Evolutionary conservation across 2,113 vertebrate species (phyloP), one percentile per base, ranked within the genome.

Genomic region (Triplophysa siluroides): DNA sequence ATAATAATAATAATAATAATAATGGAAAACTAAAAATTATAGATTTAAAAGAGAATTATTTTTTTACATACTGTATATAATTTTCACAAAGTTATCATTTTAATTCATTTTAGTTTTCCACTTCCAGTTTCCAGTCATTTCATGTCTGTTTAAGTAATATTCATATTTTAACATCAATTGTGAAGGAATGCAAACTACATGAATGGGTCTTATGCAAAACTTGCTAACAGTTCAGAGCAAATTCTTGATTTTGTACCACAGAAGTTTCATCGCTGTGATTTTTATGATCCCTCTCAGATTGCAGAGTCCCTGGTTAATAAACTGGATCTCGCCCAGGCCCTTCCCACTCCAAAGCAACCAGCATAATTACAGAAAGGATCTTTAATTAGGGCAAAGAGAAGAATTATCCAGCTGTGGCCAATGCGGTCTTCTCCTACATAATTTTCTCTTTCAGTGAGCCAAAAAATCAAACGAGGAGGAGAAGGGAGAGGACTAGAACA

Each of bases 311-410:
- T 76, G 72, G 84, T 84, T 88, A 84, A 86, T 86, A 83, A 85
- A 86, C 85, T 81, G 76, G 80, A 82, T 88, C 79, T 81, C 73
- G 73, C 76, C 83, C 77, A 80, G 81, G 81, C 81, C 76, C 84
- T 67, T 83, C 52, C 69, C 78, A 85, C 81, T 83, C 79, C 61
- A 81, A 84, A 86, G 81, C 78, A 87, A 77, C 78, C 65, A 66
- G 74, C 78, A 78, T 85, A 87, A 88, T 88, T 88, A 87, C 85
- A 77, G 76, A 83, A 82, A 83, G 23, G 69, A 82, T 85, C 83
- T 88, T 86, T 87, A 88, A 88, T 88, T 88, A 87, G 84, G 83
- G 82, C 83, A 86, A 78, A 81, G 79, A 85, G 84, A 85, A 85
- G 78, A 88, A 88, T 88, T 82, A 88, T 76, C 83, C 81, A 83